A percentile compares a stretch with the other conserved stretches of the same genome.
phyloP scores from a whole-genome alignment of 92 coral and sea anemone species.

The Chrysogorgia sp. region DNA sequence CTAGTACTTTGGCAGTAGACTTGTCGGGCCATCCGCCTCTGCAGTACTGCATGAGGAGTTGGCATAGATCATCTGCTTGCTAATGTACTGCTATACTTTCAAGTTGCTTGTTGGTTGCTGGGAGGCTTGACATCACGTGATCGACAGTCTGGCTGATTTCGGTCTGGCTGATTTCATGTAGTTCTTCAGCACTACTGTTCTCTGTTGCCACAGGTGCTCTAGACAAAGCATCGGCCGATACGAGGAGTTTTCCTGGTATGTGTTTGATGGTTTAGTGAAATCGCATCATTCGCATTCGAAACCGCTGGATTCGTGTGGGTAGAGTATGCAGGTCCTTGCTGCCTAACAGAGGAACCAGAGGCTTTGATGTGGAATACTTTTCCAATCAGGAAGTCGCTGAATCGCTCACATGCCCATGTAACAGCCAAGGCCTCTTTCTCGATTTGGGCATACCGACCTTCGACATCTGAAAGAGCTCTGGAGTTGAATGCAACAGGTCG shows the following conservation, averaged over 20 bases:
- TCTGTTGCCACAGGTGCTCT: slow-evolving; percentile 35
- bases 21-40: too few relatives aligned
- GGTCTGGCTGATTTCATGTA: slow-evolving; percentile 36
- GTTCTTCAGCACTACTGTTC: not conserved
- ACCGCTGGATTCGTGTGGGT: slow-evolving; percentile 16
- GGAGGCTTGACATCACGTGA: slow-evolving; percentile 20
- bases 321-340: slow-evolving; percentile 18
- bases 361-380: not conserved
- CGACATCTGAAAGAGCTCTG: too few relatives aligned
- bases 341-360: slow-evolving; percentile 12
- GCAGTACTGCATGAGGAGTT: too few relatives aligned
- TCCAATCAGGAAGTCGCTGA: slow-evolving; percentile 28
- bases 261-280: not conserved
- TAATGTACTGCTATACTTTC: too few relatives aligned
- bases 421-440: too few relatives aligned
- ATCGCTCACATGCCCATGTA: slow-evolving; percentile 45
- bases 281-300: slow-evolving; percentile 9
- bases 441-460: too few relatives aligned
- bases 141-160: too few relatives aligned
- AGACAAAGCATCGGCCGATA: slow-evolving; percentile 55
- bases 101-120: too few relatives aligned
- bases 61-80: too few relatives aligned
- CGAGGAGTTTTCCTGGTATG: slow-evolving; percentile 10
- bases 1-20: too few relatives aligned
- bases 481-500: too few relatives aligned